These are phyloP conservation scores for Diaprepes abbreviatus DNA, from an alignment of 2,888 invertebrate species.

Conservation along the genomic window DNA sequence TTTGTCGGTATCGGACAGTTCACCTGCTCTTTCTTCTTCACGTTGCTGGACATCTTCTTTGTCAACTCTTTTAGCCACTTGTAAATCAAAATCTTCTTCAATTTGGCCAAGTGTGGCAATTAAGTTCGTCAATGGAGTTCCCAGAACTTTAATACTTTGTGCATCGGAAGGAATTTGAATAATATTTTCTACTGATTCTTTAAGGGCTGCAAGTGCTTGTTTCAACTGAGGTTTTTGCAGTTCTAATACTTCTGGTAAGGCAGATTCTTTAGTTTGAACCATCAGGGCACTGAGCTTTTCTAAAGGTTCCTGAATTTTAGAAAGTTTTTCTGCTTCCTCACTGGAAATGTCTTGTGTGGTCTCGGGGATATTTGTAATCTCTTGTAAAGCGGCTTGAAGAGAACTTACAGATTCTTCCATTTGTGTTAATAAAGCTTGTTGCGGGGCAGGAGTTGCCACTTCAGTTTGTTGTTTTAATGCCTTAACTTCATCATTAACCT, in stretches of 20 bases:
- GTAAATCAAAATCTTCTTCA: neutral
- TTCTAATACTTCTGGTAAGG: slow-evolving; percentile 42
- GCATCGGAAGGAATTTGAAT: neutral
- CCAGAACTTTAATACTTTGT: slow-evolving; percentile 17
- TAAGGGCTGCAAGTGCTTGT: slow-evolving; percentile 12
- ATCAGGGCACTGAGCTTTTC: slow-evolving; percentile 51
- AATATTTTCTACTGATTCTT: slow-evolving; percentile 21
- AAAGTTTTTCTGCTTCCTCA: slow-evolving; percentile 1
- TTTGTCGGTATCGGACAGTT: slow-evolving; percentile 22
- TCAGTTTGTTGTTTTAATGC: slow-evolving; percentile 31
- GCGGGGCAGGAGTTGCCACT: slow-evolving; percentile 37
- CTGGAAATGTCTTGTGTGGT: neutral
- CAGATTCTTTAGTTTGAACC: slow-evolving; percentile 47
- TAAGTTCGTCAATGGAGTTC: neutral
- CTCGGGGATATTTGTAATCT: neutral
- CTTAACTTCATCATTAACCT: slow-evolving; percentile 41
- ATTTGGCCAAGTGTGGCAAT: neutral
- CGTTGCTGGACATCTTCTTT: too few relatives aligned
- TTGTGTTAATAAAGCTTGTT: slow-evolving; percentile 52
- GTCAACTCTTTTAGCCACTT: neutral
- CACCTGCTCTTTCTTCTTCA: slow-evolving; percentile 1
- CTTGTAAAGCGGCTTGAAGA: neutral
- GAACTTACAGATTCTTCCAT: slow-evolving; percentile 31
- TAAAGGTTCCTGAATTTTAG: slow-evolving; percentile 43
- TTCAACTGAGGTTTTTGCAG: slow-evolving; percentile 28